These are phyloP conservation scores for Arion vulgaris DNA, from an alignment of 1,140 invertebrate genomes.

Conservation along the genomic window DNA sequence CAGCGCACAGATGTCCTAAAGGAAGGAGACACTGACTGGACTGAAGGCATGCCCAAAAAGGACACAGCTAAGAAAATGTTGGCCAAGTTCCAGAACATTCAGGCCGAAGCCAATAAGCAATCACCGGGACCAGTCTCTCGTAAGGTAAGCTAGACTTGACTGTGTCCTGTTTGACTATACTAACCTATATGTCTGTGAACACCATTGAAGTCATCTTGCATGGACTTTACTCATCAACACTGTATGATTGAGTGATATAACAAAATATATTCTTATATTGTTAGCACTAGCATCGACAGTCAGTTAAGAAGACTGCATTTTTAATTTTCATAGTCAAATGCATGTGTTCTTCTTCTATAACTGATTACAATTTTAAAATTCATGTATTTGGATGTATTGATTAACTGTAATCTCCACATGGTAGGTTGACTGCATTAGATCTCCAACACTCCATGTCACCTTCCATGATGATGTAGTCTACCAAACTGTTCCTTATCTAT, in stretches of 20 bases:
- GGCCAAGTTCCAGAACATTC: constrained; percentile 61
- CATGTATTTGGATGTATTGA: too few relatives aligned
- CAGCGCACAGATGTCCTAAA: constrained; percentile 49
- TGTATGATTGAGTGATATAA: background rate
- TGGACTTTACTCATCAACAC: background rate
- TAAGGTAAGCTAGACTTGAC: constrained; percentile 51
- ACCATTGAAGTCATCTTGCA: background rate
- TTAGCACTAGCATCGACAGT: background rate
- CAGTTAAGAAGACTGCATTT: background rate
- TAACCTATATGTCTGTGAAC: background rate
- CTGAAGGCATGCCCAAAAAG: constrained; percentile 58
- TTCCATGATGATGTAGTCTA: too few relatives aligned
- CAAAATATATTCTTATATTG: background rate
- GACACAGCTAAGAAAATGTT: constrained; percentile 63
- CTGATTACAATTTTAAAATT: too few relatives aligned
- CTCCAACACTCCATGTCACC: too few relatives aligned
- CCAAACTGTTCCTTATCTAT: too few relatives aligned
- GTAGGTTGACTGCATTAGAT: too few relatives aligned
- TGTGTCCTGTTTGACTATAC: too few relatives aligned
- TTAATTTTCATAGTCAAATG: background rate
- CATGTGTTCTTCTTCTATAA: too few relatives aligned
- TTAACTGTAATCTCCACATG: too few relatives aligned
- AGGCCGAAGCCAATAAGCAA: constrained; percentile 58
- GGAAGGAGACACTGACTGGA: constrained; percentile 62
- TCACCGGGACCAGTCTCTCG: constrained; percentile 54